These are phyloP conservation scores for Drosophila fuyamai DNA, from an alignment of 1,140 invertebrate species.

Conservation along the genomic window DNA sequence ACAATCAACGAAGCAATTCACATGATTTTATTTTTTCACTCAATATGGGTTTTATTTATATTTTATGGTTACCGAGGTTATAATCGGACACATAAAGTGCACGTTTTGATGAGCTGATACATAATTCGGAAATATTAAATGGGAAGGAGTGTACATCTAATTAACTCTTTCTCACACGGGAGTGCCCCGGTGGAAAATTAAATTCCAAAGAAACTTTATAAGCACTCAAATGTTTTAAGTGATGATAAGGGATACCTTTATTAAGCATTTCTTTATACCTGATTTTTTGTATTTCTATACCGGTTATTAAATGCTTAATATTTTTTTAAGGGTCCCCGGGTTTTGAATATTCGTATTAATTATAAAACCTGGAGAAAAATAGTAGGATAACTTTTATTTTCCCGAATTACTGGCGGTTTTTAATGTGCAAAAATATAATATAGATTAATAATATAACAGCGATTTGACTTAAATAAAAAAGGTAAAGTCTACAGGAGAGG, in stretches of 20 bases:
- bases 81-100: slow-evolving; percentile 45
- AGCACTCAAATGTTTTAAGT: not conserved
- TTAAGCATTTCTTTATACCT: not conserved
- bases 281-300: not conserved
- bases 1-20: slow-evolving; percentile 40
- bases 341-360: too few relatives aligned
- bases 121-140: slow-evolving; percentile 12
- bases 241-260: slow-evolving; percentile 9
- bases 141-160: slow-evolving; percentile 23
- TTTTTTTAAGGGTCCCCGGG: too few relatives aligned
- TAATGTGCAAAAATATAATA: too few relatives aligned
- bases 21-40: slow-evolving; percentile 31
- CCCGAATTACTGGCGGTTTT: too few relatives aligned
- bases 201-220: slow-evolving; percentile 9
- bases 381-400: too few relatives aligned
- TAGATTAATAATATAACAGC: too few relatives aligned
- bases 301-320: too few relatives aligned
- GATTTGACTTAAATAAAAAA: too few relatives aligned
- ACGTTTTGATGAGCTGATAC: slow-evolving; percentile 47
- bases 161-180: slow-evolving; percentile 15
- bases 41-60: slow-evolving; percentile 38
- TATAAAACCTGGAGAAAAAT: too few relatives aligned
- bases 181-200: slow-evolving; percentile 7
- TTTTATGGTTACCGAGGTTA: slow-evolving; percentile 31
- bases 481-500: too few relatives aligned